These are phyloP conservation scores for Artibeus jamaicensis DNA, from an alignment of 2,797 vertebrate species.

Conservation along the genomic window DNA sequence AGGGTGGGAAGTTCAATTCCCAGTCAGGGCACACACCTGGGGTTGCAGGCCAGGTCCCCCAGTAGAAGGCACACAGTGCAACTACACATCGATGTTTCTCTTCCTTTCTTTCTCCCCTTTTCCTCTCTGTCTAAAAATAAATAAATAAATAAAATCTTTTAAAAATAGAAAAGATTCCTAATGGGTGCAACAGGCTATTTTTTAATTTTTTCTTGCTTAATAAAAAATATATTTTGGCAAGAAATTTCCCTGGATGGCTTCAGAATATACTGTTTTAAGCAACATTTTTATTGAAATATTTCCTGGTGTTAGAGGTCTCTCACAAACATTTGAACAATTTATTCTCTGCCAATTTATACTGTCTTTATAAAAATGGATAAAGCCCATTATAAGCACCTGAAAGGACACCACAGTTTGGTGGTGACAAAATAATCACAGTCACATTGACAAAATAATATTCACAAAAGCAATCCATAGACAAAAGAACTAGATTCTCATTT, in stretches of 20 bases:
- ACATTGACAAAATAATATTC: background rate
- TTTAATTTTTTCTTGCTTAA: background rate
- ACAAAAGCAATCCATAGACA: background rate
- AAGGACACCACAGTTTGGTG: background rate
- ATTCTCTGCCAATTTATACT: background rate
- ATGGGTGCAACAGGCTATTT: accelerated
- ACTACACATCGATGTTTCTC: too few species aligned
- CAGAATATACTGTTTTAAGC: background rate
- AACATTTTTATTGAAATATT: background rate
- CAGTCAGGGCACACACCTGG: too few species aligned
- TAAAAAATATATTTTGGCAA: background rate
- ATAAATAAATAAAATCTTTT: too few species aligned
- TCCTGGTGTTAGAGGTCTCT: background rate
- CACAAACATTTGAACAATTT: background rate
- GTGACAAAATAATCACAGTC: too few species aligned
- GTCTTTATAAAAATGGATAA: background rate
- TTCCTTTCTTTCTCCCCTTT: too few species aligned
- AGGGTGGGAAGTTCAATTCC: too few species aligned
- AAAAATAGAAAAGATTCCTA: background rate
- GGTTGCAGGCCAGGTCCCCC: too few species aligned
- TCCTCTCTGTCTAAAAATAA: too few species aligned
- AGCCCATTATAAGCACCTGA: background rate
- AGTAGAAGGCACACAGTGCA: too few species aligned
- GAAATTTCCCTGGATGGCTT: background rate
- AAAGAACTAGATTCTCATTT: background rate